These are phyloP conservation scores for Hipparchia semele DNA, from an alignment of 2,888 invertebrate species.

Conservation along the genomic window DNA sequence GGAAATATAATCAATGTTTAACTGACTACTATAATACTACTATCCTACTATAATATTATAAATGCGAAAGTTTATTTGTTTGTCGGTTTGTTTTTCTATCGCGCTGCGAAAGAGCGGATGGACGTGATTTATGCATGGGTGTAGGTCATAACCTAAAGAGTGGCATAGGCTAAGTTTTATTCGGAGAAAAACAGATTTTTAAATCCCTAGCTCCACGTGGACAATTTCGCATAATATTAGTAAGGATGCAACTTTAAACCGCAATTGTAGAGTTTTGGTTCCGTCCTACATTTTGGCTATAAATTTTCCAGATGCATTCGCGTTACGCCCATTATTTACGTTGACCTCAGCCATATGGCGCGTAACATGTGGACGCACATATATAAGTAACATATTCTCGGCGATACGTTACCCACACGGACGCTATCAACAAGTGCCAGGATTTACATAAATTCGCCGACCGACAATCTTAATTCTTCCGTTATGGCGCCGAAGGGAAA, in stretches of 20 bases:
- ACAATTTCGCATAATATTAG: no score
- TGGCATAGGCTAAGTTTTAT: no score
- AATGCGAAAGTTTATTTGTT: no score
- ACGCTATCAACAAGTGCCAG: conserved; percentile 78
- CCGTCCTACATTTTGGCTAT: conserved; percentile 3
- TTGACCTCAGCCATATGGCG: conserved; percentile 8
- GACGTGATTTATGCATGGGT: no score
- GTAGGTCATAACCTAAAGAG: no score
- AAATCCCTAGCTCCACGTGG: no score
- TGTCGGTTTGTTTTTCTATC: no score
- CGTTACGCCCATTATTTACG: conserved; percentile 19
- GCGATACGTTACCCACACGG: conserved; percentile 41
- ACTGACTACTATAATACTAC: no score
- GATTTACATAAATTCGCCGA: conserved; percentile 59
- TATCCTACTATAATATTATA: no score
- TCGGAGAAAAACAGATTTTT: no score
- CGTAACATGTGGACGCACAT: conserved; percentile 30
- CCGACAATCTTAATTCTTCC: conserved; percentile 37
- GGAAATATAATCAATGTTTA: no score
- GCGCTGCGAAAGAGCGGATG: no score
- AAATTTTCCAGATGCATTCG: conserved; percentile 20
- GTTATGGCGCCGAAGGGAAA: conserved; percentile 35
- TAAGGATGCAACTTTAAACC: neutral
- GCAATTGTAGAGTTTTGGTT: neutral
- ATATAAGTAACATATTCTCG: conserved; percentile 35